Evolutionary conservation across 2,113 vertebrate genomes (phyloP), one percentile per base, ranked within the genome.

Genomic region (Carassius carassius): DNA sequence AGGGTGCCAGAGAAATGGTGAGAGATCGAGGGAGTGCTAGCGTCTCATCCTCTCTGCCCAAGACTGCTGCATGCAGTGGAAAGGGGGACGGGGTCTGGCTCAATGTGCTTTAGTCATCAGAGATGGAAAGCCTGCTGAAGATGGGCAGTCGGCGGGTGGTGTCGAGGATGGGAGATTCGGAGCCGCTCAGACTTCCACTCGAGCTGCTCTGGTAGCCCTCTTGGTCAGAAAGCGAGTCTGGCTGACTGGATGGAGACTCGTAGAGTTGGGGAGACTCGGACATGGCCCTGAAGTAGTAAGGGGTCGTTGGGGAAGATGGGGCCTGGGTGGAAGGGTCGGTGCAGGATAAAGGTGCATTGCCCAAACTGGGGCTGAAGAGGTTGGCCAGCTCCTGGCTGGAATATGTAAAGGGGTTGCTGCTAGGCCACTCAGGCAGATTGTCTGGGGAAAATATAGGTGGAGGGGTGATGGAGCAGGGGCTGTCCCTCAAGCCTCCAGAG

Each of bases 41-140:
- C 54, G n/a, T 58, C 85, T 85, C 79, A 44, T 65, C 47, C 86
- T 86, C 77, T 54, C 72, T 83, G 65, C 72, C 65, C 49, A 85
- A 72, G 83, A 85, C 83, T 56, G 56, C 56, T 78, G 51, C 67
- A 49, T 78, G 84, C 81, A 87, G 76, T 73, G 73, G n/a, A 86
- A 81, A 81, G 29, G n/a, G 78, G 81, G 51, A 81, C 16, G 60
- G 79, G 41, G 62, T 81, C 78, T 84, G 82, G 82, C 83, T 77
- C 77, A 72, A 21, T 78, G 88, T 79, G 32, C 83, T 89, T 94
- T 97, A 99, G 91, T 99, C 98, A 17, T 99, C 98, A 1, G 98
- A 98, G 94, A 98, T 97, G 91, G 98, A 99, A 88, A 99, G 98
- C 96, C 97, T 98, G 96, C 98, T 99, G 94, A 99, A 99, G 95